Percentiles rank a stretch among this genome's conserved stretches.
phyloP scores from a whole-genome alignment of 2,113 vertebrate genomes.

The Pteropus alecto region DNA sequence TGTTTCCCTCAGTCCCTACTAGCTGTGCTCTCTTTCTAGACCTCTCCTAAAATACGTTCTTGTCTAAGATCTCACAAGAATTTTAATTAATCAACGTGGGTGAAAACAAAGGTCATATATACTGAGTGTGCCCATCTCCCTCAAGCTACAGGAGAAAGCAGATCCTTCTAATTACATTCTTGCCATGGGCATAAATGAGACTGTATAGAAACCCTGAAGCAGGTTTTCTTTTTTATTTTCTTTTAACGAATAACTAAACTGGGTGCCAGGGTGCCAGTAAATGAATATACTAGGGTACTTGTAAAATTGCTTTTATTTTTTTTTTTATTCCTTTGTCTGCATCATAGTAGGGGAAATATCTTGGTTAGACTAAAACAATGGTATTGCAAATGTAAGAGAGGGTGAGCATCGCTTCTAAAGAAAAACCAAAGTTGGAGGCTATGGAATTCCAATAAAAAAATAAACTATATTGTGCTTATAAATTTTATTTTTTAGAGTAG shows the following conservation, averaged over 20 bases:
- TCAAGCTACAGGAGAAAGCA: background rate
- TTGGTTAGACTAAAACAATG: background rate
- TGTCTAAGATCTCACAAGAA: background rate
- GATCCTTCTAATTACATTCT: background rate
- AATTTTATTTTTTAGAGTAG: background rate
- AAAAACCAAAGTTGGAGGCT: background rate
- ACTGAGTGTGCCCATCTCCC: background rate
- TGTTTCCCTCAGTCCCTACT: too few relatives aligned
- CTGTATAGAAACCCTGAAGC: background rate
- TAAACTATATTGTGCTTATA: background rate
- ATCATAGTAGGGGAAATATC: background rate
- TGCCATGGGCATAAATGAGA: background rate
- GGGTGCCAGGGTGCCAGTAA: background rate
- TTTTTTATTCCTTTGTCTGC: background rate
- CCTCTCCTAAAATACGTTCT: background rate
- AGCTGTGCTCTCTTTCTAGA: background rate
- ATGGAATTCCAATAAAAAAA: background rate
- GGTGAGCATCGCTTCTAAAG: background rate
- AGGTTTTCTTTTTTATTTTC: background rate
- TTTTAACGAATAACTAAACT: background rate
- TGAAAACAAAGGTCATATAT: fast-evolving
- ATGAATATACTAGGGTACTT: background rate
- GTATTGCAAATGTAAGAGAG: background rate
- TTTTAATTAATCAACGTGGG: background rate
- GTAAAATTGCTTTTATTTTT: background rate